Evolutionary conservation across 2,113 vertebrate genomes (phyloP).

Genomic region (Aythya baeri): DNA sequence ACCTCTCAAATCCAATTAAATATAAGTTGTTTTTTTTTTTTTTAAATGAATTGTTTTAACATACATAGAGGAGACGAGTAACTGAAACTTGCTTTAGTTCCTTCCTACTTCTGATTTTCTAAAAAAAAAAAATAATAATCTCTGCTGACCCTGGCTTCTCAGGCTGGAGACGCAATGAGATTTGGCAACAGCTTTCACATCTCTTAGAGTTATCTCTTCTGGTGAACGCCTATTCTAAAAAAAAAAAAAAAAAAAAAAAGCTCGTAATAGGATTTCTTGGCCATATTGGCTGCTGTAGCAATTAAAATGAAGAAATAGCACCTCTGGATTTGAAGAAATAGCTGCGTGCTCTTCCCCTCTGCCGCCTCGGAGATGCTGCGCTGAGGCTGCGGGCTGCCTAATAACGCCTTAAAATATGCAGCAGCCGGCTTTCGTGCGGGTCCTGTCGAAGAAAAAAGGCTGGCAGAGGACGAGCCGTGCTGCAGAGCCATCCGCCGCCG

Average conservation of each 20-base stretch:
- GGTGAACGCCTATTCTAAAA: neutral
- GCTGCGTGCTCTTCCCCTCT: neutral
- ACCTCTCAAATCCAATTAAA: neutral
- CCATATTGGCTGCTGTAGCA: neutral
- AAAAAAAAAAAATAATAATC: fast-evolving
- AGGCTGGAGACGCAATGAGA: neutral
- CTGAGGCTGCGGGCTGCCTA: neutral
- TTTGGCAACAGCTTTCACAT: neutral
- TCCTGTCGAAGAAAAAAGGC: neutral
- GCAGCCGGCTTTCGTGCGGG: neutral
- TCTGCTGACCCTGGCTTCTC: neutral
- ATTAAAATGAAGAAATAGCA: neutral
- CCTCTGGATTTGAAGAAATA: neutral
- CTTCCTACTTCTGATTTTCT: neutral
- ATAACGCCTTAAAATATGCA: neutral
- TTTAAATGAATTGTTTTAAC: neutral
- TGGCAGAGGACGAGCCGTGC: neutral
- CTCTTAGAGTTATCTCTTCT: neutral
- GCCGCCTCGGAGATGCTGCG: neutral
- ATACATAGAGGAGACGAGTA: neutral
- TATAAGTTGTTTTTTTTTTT: fast-evolving
- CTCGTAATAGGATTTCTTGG: neutral
- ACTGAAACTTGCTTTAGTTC: neutral
- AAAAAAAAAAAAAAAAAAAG: neutral
- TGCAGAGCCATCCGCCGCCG: neutral